These are phyloP conservation scores for Boleophthalmus pectinirostris DNA, from an alignment of 2,113 vertebrate genomes.

Conservation along the genomic window DNA sequence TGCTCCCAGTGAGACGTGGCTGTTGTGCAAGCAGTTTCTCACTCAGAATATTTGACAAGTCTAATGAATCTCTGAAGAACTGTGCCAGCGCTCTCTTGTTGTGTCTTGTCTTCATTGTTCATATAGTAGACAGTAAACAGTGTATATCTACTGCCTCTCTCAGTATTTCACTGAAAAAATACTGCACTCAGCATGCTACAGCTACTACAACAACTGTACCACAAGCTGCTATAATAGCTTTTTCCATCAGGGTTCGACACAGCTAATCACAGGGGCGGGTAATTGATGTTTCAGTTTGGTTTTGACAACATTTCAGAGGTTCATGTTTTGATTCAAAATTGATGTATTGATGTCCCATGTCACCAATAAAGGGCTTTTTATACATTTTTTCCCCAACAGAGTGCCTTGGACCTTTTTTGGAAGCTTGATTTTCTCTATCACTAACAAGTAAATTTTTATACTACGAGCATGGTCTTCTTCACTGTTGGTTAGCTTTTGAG, in stretches of 20 bases:
- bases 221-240: not conserved
- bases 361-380: too few species aligned
- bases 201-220: not conserved
- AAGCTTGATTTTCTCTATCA: too few species aligned
- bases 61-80: conserved; percentile 73
- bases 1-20: conserved; percentile 39
- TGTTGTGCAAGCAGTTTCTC: conserved; percentile 66
- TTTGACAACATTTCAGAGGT: not conserved
- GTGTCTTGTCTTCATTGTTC: conserved; percentile 71
- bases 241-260: not conserved
- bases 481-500: too few species aligned
- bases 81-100: conserved; percentile 66
- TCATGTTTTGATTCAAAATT: not conserved
- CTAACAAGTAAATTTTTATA: too few species aligned
- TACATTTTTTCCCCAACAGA: too few species aligned
- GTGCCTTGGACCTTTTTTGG: too few species aligned
- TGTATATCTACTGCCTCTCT: conserved; percentile 12
- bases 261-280: not conserved
- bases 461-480: too few species aligned
- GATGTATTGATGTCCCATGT: not conserved
- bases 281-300: not conserved
- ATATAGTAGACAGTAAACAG: conserved; percentile 29
- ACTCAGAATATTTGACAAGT: conserved; percentile 63
- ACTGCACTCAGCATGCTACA: not conserved
- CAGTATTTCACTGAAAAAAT: conserved; percentile 35